Evolutionary conservation across 2,888 invertebrate species (phyloP), one percentile per base, ranked within the genome.

Genomic region (Dusona sp.): DNA sequence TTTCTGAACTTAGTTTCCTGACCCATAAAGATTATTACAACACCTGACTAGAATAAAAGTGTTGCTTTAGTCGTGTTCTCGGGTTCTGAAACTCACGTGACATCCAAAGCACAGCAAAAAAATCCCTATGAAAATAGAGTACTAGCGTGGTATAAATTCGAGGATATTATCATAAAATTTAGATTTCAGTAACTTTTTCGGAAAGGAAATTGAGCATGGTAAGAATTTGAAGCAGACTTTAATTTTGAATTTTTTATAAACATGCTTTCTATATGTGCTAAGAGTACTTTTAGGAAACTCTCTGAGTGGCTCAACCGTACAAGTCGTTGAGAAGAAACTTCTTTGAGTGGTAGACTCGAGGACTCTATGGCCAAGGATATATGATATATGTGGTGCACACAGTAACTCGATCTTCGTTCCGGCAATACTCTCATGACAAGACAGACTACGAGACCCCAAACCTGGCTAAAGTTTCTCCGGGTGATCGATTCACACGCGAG

Each of bases 21-120:
- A 89, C 88, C 89, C 88, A 88, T 90, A 90, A 91, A 90, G 87
- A 88, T 88, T 88, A 87, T 87, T 68, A 67, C 81, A 45, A 75
- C 79, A 83, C 83, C 87, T 74, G 88, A 83, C 86, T 86, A 67
- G 88, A 88, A 89, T 89, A 85, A 88, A 89, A 87, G 86, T 88
- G 83, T 88, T 84, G 65, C 82, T 81, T 75, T 51, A 68, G 74
- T 51, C 68, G 13, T 19, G 2, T n/a, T 22, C n/a, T 51, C 48
- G 51, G 51, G 33, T 51, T 19, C 8, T 19, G 2, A 74, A 22
- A 11, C 38, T 38, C 57, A 57, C 45, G 6, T 16, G n/a, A 61
- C 11, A 33, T 77, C 33, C 33, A 9, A 13, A 36, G 25, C 29
- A 16, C 61, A 45, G 51, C 6, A 19, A 36, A 54, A 48, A 54